Percentiles rank a stretch among this genome's conserved stretches.
phyloP scores from a whole-genome alignment of 2,113 vertebrate genomes.

The Poeciliopsis prolifica region DNA sequence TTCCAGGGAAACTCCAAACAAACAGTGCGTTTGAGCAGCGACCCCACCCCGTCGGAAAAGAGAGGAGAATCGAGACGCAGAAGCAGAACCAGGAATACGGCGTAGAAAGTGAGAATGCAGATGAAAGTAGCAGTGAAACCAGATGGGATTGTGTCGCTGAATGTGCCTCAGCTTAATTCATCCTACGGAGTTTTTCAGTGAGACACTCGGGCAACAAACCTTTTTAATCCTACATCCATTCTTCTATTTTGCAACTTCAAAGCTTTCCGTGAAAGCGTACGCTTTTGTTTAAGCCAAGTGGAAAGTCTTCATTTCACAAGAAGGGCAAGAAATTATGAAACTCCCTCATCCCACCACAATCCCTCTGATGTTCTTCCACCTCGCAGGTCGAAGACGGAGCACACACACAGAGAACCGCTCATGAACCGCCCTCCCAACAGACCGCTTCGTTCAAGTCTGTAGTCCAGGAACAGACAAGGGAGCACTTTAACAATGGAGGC shows the following conservation, averaged over 20 bases:
- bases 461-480: constrained; percentile 22
- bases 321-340: constrained; percentile 40
- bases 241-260: background rate
- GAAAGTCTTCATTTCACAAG: constrained; percentile 45
- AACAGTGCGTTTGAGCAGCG: constrained; percentile 62
- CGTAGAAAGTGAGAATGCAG: constrained; percentile 18
- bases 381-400: constrained; percentile 19
- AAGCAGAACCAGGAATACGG: constrained; percentile 34
- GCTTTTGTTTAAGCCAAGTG: constrained; percentile 8
- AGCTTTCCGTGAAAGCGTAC: constrained; percentile 2
- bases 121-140: constrained; percentile 5
- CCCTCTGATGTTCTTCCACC: constrained; percentile 39
- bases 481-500: constrained; percentile 28
- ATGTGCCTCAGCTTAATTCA: constrained; percentile 40
- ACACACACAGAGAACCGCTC: constrained; percentile 26
- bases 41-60: constrained; percentile 59
- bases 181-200: constrained; percentile 3
- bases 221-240: background rate
- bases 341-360: constrained; percentile 33
- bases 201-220: background rate
- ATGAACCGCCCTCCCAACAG: constrained; percentile 29
- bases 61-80: constrained; percentile 23
- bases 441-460: constrained; percentile 41
- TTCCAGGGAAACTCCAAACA: constrained; percentile 75
- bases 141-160: constrained; percentile 16